phyloP scores from a whole-genome alignment of 2,888 invertebrate species.

The Pediacus dermestoides region DNA sequence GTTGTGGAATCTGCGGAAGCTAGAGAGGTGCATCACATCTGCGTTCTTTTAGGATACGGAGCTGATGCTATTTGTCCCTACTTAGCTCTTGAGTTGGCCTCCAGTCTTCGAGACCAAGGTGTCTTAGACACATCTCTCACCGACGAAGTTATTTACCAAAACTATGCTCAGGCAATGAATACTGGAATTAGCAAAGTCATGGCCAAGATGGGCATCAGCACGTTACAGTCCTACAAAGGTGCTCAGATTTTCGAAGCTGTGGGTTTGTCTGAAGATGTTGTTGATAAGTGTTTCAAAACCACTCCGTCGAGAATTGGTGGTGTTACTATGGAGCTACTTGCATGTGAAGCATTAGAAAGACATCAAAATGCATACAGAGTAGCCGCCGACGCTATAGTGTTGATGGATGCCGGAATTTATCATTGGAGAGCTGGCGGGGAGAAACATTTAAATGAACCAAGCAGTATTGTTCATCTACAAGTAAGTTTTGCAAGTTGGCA shows the following conservation, averaged over 20 bases:
- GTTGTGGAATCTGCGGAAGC: slow-evolving; percentile 96
- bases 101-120: slow-evolving; percentile 79
- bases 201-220: slow-evolving; percentile 99
- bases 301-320: slow-evolving; percentile 76
- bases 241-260: slow-evolving; percentile 99
- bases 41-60: slow-evolving; percentile 91
- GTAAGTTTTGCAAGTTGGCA: too few species aligned
- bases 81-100: slow-evolving; percentile 90
- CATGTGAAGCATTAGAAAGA: slow-evolving; percentile 78
- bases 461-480: slow-evolving; percentile 69
- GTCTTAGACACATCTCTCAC: slow-evolving; percentile 72
- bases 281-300: slow-evolving; percentile 87
- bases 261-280: slow-evolving; percentile 86
- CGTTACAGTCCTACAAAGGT: slow-evolving; percentile 96
- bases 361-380: slow-evolving; percentile 73
- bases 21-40: slow-evolving; percentile 93
- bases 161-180: slow-evolving; percentile 77
- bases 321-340: slow-evolving; percentile 83
- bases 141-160: slow-evolving; percentile 77
- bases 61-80: slow-evolving; percentile 98
- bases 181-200: slow-evolving; percentile 71
- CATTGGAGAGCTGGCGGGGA: slow-evolving; percentile 98
- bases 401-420: slow-evolving; percentile 83
- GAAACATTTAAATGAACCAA: slow-evolving; percentile 95
- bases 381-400: slow-evolving; percentile 66